A percentile compares a stretch with the other conserved stretches of the same genome.
These are phyloP conservation scores for Busseola fusca DNA, from an alignment of 2,888 invertebrate genomes.

Conservation along the genomic window DNA sequence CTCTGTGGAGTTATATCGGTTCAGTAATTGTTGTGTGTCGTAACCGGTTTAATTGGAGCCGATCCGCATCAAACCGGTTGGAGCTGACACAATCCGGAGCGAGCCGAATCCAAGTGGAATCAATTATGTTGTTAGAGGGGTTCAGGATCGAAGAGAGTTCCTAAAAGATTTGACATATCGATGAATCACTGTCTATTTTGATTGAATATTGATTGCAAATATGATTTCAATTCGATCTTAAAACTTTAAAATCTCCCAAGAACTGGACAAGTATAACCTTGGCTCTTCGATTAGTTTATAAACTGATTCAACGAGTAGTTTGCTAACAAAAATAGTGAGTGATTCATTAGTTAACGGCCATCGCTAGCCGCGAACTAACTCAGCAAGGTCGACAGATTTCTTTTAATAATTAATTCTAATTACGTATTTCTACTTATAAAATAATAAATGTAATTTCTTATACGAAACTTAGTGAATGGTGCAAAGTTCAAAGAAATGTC, in stretches of 20 bases:
- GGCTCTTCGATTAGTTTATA: too few relatives aligned
- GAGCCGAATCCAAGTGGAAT: constrained; percentile 28
- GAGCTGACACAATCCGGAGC: constrained; percentile 21
- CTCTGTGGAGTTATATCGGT: constrained; percentile 26
- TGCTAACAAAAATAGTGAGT: constrained; percentile 26
- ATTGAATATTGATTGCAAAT: constrained; percentile 14
- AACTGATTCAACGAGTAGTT: constrained; percentile 44
- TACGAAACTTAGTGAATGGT: neutral
- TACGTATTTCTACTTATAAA: neutral
- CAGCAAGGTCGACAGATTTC: neutral
- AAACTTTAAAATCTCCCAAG: neutral
- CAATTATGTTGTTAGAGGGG: constrained; percentile 43
- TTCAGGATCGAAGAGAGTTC: constrained; percentile 5
- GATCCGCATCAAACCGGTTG: constrained; percentile 1
- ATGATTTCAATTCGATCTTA: constrained; percentile 3
- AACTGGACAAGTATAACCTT: constrained; percentile 1
- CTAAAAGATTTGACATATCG: constrained; percentile 16
- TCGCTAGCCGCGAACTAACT: constrained; percentile 16
- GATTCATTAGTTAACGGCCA: constrained; percentile 16
- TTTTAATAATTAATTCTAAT: constrained; percentile 25
- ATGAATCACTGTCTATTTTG: constrained; percentile 18
- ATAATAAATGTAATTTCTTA: constrained; percentile 16
- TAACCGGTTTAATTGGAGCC: constrained; percentile 36
- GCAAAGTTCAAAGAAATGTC: constrained; percentile 11
- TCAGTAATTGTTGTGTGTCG: constrained; percentile 35